These are phyloP conservation scores for Eupithecia dodoneata DNA, from an alignment of 2,888 invertebrate genomes.

Conservation along the genomic window DNA sequence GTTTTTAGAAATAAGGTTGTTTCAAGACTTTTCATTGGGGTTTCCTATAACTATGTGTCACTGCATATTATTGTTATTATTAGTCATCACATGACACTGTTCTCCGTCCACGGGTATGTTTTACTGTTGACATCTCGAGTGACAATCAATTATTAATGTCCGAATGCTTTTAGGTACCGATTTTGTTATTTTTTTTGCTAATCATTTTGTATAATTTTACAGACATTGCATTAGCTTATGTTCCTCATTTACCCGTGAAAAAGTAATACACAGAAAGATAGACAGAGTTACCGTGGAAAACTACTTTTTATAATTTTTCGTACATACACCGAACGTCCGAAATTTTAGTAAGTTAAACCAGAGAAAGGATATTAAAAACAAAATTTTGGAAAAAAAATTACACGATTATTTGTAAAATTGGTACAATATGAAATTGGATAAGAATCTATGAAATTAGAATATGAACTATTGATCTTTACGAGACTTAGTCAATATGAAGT, in stretches of 20 bases:
- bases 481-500: background rate
- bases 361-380: background rate
- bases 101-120: background rate
- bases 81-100: background rate
- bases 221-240: background rate
- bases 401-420: background rate
- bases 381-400: background rate
- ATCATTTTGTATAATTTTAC: background rate
- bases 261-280: too few relatives aligned
- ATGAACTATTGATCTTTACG: background rate
- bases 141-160: background rate
- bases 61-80: background rate
- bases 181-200: background rate
- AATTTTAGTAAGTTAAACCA: background rate
- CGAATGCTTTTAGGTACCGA: background rate
- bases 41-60: background rate
- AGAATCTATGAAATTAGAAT: background rate
- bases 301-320: too few relatives aligned
- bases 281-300: too few relatives aligned
- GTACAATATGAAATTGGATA: background rate
- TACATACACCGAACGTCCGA: too few relatives aligned
- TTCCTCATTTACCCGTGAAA: too few relatives aligned
- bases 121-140: background rate
- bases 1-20: background rate
- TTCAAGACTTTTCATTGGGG: background rate